Evolutionary conservation across 2,888 invertebrate species (phyloP), one percentile per base, ranked within the genome.

Genomic region (Phoronis australis): DNA sequence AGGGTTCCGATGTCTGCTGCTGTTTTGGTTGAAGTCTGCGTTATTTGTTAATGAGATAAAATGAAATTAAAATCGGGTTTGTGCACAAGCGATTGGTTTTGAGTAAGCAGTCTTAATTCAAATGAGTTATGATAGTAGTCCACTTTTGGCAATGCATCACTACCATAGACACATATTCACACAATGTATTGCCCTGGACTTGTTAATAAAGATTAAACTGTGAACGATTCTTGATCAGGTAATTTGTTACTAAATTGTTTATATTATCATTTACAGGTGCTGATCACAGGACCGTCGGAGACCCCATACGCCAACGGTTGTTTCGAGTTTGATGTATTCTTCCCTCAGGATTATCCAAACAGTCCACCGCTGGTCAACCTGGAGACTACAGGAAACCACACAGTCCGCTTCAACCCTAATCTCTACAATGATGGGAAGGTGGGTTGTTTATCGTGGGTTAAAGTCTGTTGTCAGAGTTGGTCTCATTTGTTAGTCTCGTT

Each of bases 251-350:
- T 2, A 46, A 37, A 41, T 41, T 61, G 50, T 1, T 35, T 23
- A 12, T 42, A 26, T 37, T 43, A 20, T 47, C 40, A n/a, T 39
- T 48, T 54, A 4, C 69, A 88, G 87, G 88, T 93, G 51, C 80
- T 94, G 58, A 93, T 94, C 75, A 92, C 91, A 12, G 78, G 76
- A 15, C 78, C 78, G 25, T 90, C 83, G 87, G 79, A 92, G 88
- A 62, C 87, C 86, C 59, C 81, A 1, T 78, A 78, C 61, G 73
- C 70, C 22, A 76, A 77, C 58, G 78, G 78, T 25, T 77, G 76
- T 52, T 78, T 77, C 65, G 73, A 77, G 60, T 78, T 78, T 67
- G 78, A 78, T 61, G 75, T 78, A 15, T 78, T 71, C 61, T 77
- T 77, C 61, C 77, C 77, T n/a, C 66, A 66, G 48, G 74, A 75